Conservation (phyloP, 23 tunicate species). For the Styela plicata region DNA sequence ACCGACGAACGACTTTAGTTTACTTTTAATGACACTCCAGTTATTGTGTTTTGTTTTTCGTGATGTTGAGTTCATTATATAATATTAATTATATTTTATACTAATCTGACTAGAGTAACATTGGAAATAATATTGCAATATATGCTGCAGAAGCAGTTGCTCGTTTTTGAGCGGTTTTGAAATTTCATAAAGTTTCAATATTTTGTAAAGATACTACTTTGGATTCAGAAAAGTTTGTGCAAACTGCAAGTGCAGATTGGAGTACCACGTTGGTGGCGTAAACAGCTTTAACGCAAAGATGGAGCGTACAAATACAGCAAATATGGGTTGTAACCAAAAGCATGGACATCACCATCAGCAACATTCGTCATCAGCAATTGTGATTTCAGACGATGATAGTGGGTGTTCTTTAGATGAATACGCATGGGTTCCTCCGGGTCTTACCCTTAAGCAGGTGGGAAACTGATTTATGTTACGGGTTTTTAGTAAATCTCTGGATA, state of each 20-base stretch:
- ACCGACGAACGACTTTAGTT: background rate
- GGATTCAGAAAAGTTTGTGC: slow-evolving; percentile 69
- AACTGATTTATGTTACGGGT: background rate
- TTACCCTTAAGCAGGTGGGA: slow-evolving; percentile 83
- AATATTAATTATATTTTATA: background rate
- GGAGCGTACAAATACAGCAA: slow-evolving; percentile 27
- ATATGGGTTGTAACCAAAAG: slow-evolving; percentile 23
- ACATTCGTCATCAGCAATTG: slow-evolving; percentile 11
- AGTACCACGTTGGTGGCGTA: slow-evolving; percentile 41
- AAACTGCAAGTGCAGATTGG: slow-evolving; percentile 82
- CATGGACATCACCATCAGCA: slow-evolving; percentile 50
- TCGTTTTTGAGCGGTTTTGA: background rate
- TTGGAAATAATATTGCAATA: too few relatives aligned
- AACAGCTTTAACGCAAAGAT: slow-evolving; percentile 1
- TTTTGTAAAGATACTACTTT: background rate
- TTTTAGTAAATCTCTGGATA: too few relatives aligned
- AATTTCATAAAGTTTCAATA: background rate
- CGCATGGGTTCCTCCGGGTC: slow-evolving; percentile 95
- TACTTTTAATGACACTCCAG: background rate
- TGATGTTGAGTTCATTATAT: background rate
- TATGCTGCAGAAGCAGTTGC: too few relatives aligned
- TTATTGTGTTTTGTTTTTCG: background rate
- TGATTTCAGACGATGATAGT: slow-evolving; percentile 68
- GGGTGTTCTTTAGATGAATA: slow-evolving; percentile 93
- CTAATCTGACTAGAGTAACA: background rate